These are phyloP conservation scores for Chesias legatella DNA, from an alignment of 2,888 invertebrate species.

Conservation along the genomic window DNA sequence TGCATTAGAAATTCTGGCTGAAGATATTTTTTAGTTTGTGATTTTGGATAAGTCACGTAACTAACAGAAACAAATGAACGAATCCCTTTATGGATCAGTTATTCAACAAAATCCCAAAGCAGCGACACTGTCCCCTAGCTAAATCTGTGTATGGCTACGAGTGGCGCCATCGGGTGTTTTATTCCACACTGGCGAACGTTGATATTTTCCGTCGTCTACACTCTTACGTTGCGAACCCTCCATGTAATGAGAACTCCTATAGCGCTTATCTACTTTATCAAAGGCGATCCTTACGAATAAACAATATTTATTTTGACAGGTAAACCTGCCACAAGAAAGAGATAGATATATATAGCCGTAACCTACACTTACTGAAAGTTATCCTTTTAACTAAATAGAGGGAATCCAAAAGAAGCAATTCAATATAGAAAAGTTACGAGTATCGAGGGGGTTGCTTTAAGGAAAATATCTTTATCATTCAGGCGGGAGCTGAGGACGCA, in stretches of 20 bases:
- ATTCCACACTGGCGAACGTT: slow-evolving; percentile 35
- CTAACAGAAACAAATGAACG: too few relatives aligned
- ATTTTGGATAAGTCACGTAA: too few relatives aligned
- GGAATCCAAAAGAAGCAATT: slow-evolving; percentile 35
- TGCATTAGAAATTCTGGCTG: too few relatives aligned
- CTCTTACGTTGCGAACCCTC: slow-evolving; percentile 24
- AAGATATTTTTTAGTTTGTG: too few relatives aligned
- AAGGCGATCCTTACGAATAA: slow-evolving; percentile 19
- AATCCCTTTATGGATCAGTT: too few relatives aligned
- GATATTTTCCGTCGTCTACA: slow-evolving; percentile 36
- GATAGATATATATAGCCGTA: background rate
- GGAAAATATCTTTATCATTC: slow-evolving; percentile 51
- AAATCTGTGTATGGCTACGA: background rate
- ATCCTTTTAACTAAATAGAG: slow-evolving; percentile 32
- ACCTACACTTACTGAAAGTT: too few relatives aligned
- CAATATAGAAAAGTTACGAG: slow-evolving; percentile 41
- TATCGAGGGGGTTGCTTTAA: slow-evolving; percentile 39
- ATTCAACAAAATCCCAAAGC: too few relatives aligned
- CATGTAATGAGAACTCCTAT: slow-evolving; percentile 33
- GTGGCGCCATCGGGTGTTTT: slow-evolving; percentile 19
- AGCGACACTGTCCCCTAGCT: too few relatives aligned
- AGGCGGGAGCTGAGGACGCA: slow-evolving; percentile 37
- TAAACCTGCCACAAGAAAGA: background rate
- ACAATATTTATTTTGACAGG: background rate
- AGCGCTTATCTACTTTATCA: slow-evolving; percentile 30